Evolutionary conservation across 2,113 vertebrate species (phyloP).

Genomic region (Agapornis roseicollis): DNA sequence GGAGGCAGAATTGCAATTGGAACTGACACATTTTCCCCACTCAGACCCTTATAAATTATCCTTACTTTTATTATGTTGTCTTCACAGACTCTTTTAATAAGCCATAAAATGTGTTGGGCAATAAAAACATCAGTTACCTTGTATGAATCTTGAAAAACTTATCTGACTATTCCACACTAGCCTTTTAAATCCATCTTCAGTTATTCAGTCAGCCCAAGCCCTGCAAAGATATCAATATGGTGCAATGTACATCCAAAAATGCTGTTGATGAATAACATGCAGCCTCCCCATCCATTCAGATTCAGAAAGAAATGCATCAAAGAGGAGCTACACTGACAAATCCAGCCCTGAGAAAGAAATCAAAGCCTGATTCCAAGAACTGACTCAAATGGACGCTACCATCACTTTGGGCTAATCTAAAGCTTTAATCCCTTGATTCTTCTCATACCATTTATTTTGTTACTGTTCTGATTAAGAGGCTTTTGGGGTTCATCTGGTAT

Average conservation of each 20-base stretch:
- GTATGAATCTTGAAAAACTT: neutral
- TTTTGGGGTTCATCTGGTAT: neutral
- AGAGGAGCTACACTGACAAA: neutral
- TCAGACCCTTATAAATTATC: neutral
- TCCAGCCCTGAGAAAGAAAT: conserved; percentile 1
- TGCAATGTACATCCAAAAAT: neutral
- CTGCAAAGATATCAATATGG: neutral
- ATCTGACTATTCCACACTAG: neutral
- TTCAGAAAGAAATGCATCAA: neutral
- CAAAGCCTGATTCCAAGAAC: neutral
- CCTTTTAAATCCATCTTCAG: neutral
- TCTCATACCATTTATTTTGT: neutral
- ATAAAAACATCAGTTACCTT: neutral
- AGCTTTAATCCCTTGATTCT: neutral
- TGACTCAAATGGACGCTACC: neutral
- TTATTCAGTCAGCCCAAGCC: neutral
- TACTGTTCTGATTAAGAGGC: neutral
- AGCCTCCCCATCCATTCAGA: neutral
- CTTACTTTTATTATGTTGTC: neutral
- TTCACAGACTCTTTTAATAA: neutral
- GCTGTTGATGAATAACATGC: neutral
- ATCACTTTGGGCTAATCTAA: neutral
- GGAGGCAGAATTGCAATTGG: neutral
- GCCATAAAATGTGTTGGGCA: neutral
- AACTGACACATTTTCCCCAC: neutral